These are phyloP conservation scores for Agriopis aurantiaria DNA, from an alignment of 2,888 invertebrate species.

Conservation along the genomic window DNA sequence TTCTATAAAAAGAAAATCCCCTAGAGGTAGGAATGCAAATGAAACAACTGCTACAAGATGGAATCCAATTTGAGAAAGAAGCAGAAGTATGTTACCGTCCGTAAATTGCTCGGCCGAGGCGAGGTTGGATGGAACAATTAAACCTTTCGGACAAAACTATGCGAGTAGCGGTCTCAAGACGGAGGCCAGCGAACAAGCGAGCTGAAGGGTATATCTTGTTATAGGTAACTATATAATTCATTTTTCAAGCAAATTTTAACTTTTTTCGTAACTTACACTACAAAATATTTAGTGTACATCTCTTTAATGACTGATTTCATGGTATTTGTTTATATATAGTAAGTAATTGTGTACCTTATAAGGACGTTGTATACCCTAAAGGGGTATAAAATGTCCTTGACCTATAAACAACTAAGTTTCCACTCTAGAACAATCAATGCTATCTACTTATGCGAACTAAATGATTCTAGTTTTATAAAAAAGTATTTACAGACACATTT, in stretches of 20 bases:
- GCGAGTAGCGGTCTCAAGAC: slow-evolving; percentile 60
- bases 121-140: slow-evolving; percentile 58
- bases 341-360: too few relatives aligned
- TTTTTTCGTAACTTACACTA: too few relatives aligned
- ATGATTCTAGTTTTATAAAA: too few relatives aligned
- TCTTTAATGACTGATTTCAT: too few relatives aligned
- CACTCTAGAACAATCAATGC: too few relatives aligned
- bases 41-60: slow-evolving; percentile 4
- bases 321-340: too few relatives aligned
- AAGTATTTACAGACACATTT: too few relatives aligned
- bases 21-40: background rate
- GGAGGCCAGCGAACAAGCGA: slow-evolving; percentile 50
- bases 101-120: slow-evolving; percentile 39
- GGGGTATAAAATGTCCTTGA: too few relatives aligned
- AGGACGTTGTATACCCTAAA: too few relatives aligned
- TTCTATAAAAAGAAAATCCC: background rate
- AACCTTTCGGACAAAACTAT: slow-evolving; percentile 69
- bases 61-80: slow-evolving; percentile 25
- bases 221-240: background rate
- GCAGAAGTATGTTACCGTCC: slow-evolving; percentile 29
- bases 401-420: too few relatives aligned
- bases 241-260: background rate
- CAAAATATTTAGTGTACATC: too few relatives aligned
- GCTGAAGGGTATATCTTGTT: background rate
- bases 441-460: too few relatives aligned